phyloP scores from a whole-genome alignment of 2,888 invertebrate genomes.

The Sarcophaga caerulescens region DNA sequence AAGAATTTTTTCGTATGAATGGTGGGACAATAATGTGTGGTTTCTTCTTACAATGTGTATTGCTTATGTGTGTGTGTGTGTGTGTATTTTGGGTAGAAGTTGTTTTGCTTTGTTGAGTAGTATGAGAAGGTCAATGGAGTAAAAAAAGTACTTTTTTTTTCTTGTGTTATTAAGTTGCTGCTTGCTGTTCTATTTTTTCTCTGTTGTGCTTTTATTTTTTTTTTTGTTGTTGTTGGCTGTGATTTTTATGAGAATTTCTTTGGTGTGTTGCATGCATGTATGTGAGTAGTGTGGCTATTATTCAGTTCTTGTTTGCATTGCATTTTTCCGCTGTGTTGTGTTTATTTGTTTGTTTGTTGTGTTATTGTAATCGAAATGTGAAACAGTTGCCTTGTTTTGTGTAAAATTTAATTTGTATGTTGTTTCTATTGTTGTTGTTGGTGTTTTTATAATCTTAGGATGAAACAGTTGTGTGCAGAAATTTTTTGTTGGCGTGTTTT shows the following conservation, averaged over 20 bases:
- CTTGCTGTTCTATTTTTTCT: background rate
- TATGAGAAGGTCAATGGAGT: constrained; percentile 65
- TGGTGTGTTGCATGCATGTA: background rate
- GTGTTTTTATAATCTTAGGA: constrained; percentile 27
- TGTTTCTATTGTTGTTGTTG: constrained; percentile 34
- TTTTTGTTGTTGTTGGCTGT: background rate
- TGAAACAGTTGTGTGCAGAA: constrained; percentile 42
- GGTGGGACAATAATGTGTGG: background rate
- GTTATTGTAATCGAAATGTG: constrained; percentile 23
- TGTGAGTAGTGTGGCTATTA: background rate
- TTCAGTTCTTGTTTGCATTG: background rate
- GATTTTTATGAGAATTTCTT: constrained; percentile 16
- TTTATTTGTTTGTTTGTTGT: constrained; percentile 15
- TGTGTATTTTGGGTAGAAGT: background rate
- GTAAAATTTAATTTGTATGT: background rate
- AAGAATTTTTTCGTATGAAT: too few relatives aligned
- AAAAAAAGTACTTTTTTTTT: constrained; percentile 8
- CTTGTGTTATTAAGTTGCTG: background rate
- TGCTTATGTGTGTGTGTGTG: background rate
- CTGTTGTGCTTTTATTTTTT: constrained; percentile 28
- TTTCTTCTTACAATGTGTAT: background rate
- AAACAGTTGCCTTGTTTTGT: constrained; percentile 44
- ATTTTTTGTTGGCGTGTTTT: background rate
- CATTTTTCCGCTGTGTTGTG: constrained; percentile 3
- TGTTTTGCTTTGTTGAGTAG: constrained; percentile 35